phyloP scores from a whole-genome alignment of 2,888 invertebrate genomes.

The Drosophila neoperkinsi region DNA sequence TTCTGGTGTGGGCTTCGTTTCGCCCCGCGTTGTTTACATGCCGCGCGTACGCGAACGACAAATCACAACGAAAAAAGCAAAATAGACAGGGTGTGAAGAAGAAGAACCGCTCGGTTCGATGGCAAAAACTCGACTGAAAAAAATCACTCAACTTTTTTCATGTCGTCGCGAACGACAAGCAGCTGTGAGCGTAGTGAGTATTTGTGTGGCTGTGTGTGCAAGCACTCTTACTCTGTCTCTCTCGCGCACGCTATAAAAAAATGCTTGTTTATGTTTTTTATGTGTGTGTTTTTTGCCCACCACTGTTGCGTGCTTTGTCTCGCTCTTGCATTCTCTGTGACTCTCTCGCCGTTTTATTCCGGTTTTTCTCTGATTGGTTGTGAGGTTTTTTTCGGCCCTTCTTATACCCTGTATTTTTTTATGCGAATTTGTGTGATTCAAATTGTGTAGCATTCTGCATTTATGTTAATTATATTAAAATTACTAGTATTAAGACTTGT shows the following conservation, averaged over 20 bases:
- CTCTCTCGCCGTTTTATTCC: conserved; percentile 42
- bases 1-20: conserved; percentile 24
- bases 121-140: conserved; percentile 85
- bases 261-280: conserved; percentile 80
- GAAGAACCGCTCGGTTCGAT: conserved; percentile 75
- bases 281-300: conserved; percentile 60
- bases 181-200: conserved; percentile 46
- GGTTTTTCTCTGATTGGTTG: conserved; percentile 57
- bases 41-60: conserved; percentile 58
- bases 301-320: conserved; percentile 38
- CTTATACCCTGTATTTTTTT: conserved; percentile 35
- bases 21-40: conserved; percentile 61
- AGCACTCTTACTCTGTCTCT: conserved; percentile 32
- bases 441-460: neutral
- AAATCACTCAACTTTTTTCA: conserved; percentile 80
- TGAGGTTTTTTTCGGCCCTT: neutral
- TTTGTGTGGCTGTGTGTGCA: conserved; percentile 28
- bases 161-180: conserved; percentile 41
- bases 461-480: neutral
- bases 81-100: conserved; percentile 55
- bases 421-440: neutral
- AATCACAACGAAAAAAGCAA: conserved; percentile 59
- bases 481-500: neutral
- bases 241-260: conserved; percentile 55
- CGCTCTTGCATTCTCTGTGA: conserved; percentile 27